phyloP scores from a whole-genome alignment of 2,888 invertebrate species.

The Epinotia bilunana region DNA sequence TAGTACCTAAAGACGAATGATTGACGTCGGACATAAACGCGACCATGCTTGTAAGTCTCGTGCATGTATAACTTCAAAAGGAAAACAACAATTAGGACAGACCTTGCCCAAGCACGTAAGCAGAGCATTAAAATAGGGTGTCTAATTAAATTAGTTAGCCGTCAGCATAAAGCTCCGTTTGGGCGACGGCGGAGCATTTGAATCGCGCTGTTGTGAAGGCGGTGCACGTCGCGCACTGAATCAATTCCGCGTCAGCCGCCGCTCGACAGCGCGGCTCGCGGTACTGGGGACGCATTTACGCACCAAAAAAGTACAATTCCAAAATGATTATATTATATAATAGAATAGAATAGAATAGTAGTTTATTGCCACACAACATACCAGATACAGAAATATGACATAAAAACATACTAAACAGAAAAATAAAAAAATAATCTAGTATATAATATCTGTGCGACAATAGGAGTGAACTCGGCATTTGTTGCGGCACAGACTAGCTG shows the following conservation, averaged over 20 bases:
- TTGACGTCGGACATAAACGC: not conserved
- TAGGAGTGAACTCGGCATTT: too few relatives aligned
- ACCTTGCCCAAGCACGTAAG: slow-evolving; percentile 34
- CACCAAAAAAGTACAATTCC: not conserved
- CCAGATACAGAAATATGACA: too few relatives aligned
- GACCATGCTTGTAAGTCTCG: not conserved
- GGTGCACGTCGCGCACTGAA: slow-evolving; percentile 78
- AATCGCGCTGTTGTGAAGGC: slow-evolving; percentile 70
- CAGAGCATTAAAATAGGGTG: slow-evolving; percentile 60
- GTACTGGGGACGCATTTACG: slow-evolving; percentile 11
- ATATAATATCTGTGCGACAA: too few relatives aligned
- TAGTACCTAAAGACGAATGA: not conserved
- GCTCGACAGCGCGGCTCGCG: slow-evolving; percentile 25
- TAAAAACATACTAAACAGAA: too few relatives aligned
- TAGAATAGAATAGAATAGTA: too few relatives aligned
- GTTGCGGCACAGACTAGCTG: too few relatives aligned
- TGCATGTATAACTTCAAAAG: not conserved
- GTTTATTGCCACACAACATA: too few relatives aligned
- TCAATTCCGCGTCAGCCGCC: slow-evolving; percentile 77
- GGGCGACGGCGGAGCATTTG: slow-evolving; percentile 70
- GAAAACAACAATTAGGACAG: slow-evolving; percentile 29
- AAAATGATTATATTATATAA: too few relatives aligned
- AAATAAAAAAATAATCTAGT: too few relatives aligned
- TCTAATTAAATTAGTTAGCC: slow-evolving; percentile 76
- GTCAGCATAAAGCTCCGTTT: slow-evolving; percentile 75